A percentile compares a stretch with the other conserved stretches of the same genome.
These are phyloP conservation scores for Cremastobaeus sp. DNA, from an alignment of 2,888 invertebrate species.

Conservation along the genomic window DNA sequence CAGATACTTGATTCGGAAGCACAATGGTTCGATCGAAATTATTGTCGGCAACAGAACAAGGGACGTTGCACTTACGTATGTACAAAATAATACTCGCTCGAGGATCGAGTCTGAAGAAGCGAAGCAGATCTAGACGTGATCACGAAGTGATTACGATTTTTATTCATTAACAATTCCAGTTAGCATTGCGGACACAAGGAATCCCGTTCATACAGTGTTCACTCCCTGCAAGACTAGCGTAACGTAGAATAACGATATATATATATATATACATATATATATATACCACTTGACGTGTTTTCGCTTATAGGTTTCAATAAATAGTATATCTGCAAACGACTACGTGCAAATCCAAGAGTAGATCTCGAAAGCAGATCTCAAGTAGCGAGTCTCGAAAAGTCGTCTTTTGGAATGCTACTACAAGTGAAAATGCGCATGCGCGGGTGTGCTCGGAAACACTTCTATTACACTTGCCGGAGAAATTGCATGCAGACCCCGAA, in stretches of 20 bases:
- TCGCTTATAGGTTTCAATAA: slow-evolving; percentile 22
- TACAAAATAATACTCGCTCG: slow-evolving; percentile 14
- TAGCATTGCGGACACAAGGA: slow-evolving; percentile 55
- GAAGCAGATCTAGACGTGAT: slow-evolving; percentile 43
- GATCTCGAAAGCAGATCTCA: too few species aligned
- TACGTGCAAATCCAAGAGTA: too few species aligned
- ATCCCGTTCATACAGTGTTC: slow-evolving; percentile 37
- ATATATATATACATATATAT: slow-evolving; percentile 21
- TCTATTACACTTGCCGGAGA: not conserved
- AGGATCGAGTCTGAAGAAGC: slow-evolving; percentile 39
- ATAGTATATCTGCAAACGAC: too few species aligned
- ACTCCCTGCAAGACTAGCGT: slow-evolving; percentile 46
- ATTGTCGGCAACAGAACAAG: slow-evolving; percentile 30
- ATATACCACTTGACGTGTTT: slow-evolving; percentile 12
- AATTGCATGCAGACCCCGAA: not conserved
- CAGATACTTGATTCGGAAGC: slow-evolving; percentile 31
- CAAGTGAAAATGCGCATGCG: not conserved
- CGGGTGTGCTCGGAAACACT: too few species aligned
- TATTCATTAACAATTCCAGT: slow-evolving; percentile 53
- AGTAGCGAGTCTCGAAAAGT: too few species aligned
- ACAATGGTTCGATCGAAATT: slow-evolving; percentile 21
- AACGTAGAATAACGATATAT: slow-evolving; percentile 20
- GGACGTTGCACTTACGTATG: too few species aligned
- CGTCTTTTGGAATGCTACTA: not conserved
- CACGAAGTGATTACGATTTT: slow-evolving; percentile 21